Evolutionary conservation across 2,888 invertebrate genomes (phyloP), one percentile per base, ranked within the genome.

Genomic region (Ypsolopha scabrella): DNA sequence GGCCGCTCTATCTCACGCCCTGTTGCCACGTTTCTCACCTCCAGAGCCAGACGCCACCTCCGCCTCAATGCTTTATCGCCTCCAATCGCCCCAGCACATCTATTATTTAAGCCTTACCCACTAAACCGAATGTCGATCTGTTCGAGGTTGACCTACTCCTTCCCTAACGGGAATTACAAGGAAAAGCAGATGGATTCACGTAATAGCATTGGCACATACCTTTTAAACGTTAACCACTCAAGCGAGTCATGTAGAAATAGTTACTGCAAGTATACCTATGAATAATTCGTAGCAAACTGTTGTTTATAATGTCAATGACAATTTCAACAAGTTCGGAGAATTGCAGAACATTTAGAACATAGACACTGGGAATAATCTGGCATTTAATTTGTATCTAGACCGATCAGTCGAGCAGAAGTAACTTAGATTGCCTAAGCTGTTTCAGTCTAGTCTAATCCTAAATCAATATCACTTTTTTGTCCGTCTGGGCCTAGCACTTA

Each of bases 301-400:
- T 24, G n/a, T 11, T 48, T 33, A 10, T 41, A 49, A 49, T 49
- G 49, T 49, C 49, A 49, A 49, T 50, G 50, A 43, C 48, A 48
- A 35, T 9, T 48, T 48, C n/a, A 34, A 24, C 41, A 39, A 48
- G 48, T 48, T 48, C 48, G n/a, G 33, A 14, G 33, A 39, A 48
- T 58, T 63, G 67, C 65, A 64, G 62, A 62, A 68, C 63, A 66
- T 63, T 67, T 65, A 64, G 62, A 62, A 68, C 63, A 66, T 65
- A 68, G 71, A 71, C 75, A 76, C 79, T 86, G 83, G 81, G 85
- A 86, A n/a, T n/a, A n/a, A 82, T 78, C 75, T 86, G 85, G 80
- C 85, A 85, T 86, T 86, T 86, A 81, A 75, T 78, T 70, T 65
- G 62, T 75, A 81, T 81, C 80, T 76, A 70, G 68, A 63, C 67